Evolutionary conservation across 2,797 vertebrate species (phyloP), one percentile per base, ranked within the genome.

Genomic region (Channallabes apus): DNA sequence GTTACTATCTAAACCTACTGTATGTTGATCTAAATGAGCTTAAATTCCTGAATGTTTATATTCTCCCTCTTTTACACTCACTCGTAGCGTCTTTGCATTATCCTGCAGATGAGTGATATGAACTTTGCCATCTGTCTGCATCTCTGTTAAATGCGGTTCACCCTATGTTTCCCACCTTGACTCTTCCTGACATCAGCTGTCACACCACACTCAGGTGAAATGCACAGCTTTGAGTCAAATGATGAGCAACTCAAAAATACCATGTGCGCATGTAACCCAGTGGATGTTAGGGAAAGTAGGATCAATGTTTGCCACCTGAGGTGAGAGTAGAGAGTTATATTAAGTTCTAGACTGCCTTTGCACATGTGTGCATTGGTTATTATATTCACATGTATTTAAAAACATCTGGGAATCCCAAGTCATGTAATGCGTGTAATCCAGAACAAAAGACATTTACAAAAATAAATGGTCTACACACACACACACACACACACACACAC

Each of bases 101-200:
- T 83, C 69, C 61, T 72, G 75, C 41, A 78, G 86, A 71, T 84
- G 82, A 87, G 75, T 87, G 84, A 86, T 84, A 84, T 88, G 73
- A 71, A 68, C 68, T 72, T 71, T 85, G 59, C 71, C 85, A 87
- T 67, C 84, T 75, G 8, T 86, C 87, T 83, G 78, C n/a, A 73
- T 84, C 67, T 71, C 27, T 67, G 80, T 83, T 84, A 86, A 88
- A 68, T 29, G 59, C 38, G 75, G 51, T 76, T 86, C 84, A 82
- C 62, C 72, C 41, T n/a, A 51, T 82, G 82, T 88, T 87, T 84
- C 81, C 62, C 35, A 84, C 75, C 68, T n/a, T 86, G 85, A 85
- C 79, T 71, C 59, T 51, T 77, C 86, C 79, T 88, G 87, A 85
- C 89, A 86, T 72, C 41, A 22, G 80, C 86, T 88, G 87, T 87